Evolutionary conservation across 2,797 vertebrate genomes (phyloP), one percentile per base, ranked within the genome.

Genomic region (Pangasius sanitwongsei): DNA sequence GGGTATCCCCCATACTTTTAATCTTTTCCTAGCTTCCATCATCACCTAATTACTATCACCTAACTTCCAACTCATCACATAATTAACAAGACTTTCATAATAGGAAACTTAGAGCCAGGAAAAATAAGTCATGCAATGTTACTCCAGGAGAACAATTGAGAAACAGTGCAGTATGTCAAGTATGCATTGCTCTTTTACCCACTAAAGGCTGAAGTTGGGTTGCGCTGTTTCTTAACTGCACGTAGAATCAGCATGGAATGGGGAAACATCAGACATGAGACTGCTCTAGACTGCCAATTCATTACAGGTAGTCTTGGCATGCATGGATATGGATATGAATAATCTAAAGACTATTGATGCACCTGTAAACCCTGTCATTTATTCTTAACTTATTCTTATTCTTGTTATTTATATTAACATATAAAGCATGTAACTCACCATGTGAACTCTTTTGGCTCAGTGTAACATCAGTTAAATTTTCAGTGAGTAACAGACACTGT

Each of bases 371-470:
- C 44, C n/a, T 80, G 44, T 67, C 13, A 63, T 80, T 67, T 31
- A 48, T 83, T 50, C 25, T 44, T 44, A 44, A 6, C 44, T 44
- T 44, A 44, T 44, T 44, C 41, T 44, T 44, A 44, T 44, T 44
- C 44, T 44, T 44, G 44, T 44, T 44, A 44, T 44, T 44, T 44
- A 44, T 44, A 44, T 44, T 44, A 44, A 6, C 12, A 31, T 63
- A 70, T 16, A 15, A 37, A 72, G 70, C 37, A 34, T 75, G 15
- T 23, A 82, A 74, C 72, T 87, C 53, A 75, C 20, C 13, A 25
- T 67, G 25, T 31, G 37, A 90, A 57, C 75, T 77, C 70, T 88
- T 89, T 65, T 86, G 41, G 44, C 48, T 75, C 48, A 34, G 31
- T 50, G 65, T 70, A 63, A 88, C 69, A 28, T 70, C 53, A 83